Evolutionary conservation across 1,140 invertebrate species (phyloP).

Genomic region (Gerris buenoi): DNA sequence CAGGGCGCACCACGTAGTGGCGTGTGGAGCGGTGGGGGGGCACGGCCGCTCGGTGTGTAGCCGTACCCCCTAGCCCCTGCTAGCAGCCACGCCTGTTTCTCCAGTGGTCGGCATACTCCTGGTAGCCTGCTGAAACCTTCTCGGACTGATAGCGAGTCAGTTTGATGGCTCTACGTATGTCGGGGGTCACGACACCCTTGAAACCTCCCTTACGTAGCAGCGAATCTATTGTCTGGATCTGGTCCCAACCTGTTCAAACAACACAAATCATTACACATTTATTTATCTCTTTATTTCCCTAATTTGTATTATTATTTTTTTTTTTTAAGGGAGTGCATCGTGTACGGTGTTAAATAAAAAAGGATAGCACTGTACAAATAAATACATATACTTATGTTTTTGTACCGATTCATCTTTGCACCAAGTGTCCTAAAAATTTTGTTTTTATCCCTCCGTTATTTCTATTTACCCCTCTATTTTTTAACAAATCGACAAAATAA

Average conservation of each 20-base stretch:
- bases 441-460: too few species aligned
- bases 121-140: conserved; percentile 66
- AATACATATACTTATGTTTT: too few species aligned
- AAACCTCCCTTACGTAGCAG: conserved; percentile 92
- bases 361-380: too few species aligned
- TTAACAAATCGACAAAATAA: too few species aligned
- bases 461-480: too few species aligned
- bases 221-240: conserved; percentile 94
- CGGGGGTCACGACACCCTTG: conserved; percentile 75
- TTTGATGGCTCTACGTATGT: conserved; percentile 74
- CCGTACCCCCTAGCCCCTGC: conserved; percentile 29
- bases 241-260: conserved; percentile 64
- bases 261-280: neutral
- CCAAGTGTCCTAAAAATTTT: too few species aligned
- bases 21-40: neutral
- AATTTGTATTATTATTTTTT: too few species aligned
- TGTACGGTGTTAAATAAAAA: too few species aligned
- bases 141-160: conserved; percentile 89
- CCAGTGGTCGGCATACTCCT: conserved; percentile 58
- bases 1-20: neutral
- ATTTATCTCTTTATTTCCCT: neutral
- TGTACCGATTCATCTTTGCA: too few species aligned
- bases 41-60: conserved; percentile 4
- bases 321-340: too few species aligned
- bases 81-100: conserved; percentile 38